Evolutionary conservation across 2,113 vertebrate species (phyloP).

Genomic region (Verasper variegatus): DNA sequence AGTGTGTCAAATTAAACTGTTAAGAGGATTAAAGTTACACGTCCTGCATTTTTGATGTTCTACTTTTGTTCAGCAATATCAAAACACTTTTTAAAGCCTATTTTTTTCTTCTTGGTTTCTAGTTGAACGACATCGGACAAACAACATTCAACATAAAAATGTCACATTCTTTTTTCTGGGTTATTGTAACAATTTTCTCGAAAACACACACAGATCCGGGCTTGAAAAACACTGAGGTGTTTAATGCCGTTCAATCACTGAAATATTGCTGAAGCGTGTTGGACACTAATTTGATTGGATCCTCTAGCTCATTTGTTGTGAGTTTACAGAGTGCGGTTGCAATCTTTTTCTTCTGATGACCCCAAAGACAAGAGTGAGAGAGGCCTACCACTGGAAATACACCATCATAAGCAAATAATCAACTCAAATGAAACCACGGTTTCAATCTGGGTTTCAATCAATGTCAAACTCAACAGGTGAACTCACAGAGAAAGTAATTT

Average conservation of each 20-base stretch:
- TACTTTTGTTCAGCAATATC: conserved; percentile 20
- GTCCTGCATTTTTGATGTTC: conserved; percentile 32
- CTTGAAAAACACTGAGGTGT: conserved; percentile 3
- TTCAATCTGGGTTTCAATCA: conserved; percentile 45
- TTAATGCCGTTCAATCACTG: conserved; percentile 14
- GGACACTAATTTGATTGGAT: conserved; percentile 41
- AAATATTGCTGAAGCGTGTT: conserved; percentile 12
- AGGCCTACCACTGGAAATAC: conserved; percentile 12
- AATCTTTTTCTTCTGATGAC: conserved; percentile 42
- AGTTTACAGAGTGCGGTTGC: conserved; percentile 21
- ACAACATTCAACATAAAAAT: not conserved
- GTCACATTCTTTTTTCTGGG: no score
- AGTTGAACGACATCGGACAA: not conserved
- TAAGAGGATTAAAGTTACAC: conserved; percentile 59
- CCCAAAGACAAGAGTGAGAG: not conserved
- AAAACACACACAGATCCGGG: no score
- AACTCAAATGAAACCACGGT: conserved; percentile 20
- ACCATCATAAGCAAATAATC: conserved; percentile 50
- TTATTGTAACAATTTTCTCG: not conserved
- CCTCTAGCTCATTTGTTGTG: conserved; percentile 21
- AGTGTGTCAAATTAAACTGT: conserved; percentile 55
- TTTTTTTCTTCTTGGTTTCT: conserved; percentile 6
- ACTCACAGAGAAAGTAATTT: conserved; percentile 35
- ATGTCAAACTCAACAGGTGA: conserved; percentile 46
- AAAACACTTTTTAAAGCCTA: conserved; percentile 35